Evolutionary conservation across 2,888 invertebrate species (phyloP).

Genomic region (Muscina levida): DNA sequence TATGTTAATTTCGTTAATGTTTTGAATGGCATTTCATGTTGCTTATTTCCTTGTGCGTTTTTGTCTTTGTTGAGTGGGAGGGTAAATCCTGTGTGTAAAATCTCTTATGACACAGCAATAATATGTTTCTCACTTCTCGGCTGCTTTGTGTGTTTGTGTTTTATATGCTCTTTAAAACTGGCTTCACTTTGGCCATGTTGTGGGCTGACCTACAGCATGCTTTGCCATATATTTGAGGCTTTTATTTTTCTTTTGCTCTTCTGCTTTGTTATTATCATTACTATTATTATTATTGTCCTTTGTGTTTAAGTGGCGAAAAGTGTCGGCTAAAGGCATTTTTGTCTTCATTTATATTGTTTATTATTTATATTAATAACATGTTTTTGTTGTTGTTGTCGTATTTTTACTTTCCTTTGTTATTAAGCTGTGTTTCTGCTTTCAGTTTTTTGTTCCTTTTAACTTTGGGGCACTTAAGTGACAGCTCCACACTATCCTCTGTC

Average conservation of each 20-base stretch:
- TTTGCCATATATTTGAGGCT: no score
- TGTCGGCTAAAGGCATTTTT: constrained; percentile 58
- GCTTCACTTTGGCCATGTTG: no score
- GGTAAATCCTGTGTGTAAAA: constrained; percentile 17
- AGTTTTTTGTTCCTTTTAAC: neutral
- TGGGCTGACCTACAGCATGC: no score
- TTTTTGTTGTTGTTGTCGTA: neutral
- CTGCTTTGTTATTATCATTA: neutral
- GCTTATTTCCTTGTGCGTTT: constrained; percentile 14
- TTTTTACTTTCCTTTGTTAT: neutral
- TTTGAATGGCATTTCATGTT: constrained; percentile 47
- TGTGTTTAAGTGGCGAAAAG: constrained; percentile 51
- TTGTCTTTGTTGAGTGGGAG: neutral
- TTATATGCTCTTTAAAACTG: no score
- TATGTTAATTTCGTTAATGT: constrained; percentile 52
- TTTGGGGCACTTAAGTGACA: constrained; percentile 44
- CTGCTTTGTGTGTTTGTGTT: no score
- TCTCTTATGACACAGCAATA: neutral
- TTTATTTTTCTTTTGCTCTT: neutral
- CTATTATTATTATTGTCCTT: neutral
- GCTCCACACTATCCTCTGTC: constrained; percentile 45
- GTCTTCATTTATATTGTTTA: constrained; percentile 58
- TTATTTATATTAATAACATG: constrained; percentile 53
- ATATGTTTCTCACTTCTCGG: neutral
- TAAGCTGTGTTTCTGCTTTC: neutral